phyloP scores from a whole-genome alignment of 2,888 invertebrate species.

The Psococerastis gibbosa region DNA sequence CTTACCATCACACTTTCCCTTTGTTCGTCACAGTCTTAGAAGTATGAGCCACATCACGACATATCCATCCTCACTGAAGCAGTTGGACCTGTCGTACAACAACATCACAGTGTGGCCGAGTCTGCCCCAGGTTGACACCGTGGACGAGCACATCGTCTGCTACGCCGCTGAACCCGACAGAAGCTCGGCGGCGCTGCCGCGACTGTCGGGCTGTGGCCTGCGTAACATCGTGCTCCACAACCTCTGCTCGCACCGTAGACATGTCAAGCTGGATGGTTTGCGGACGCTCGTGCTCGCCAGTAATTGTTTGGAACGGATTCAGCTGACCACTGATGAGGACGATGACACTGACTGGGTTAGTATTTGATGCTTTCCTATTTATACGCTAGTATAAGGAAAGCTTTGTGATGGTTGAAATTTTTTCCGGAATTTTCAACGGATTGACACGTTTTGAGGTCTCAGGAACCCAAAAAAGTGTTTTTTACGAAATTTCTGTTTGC shows the following conservation, averaged over 20 bases:
- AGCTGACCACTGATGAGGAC: conserved; percentile 62
- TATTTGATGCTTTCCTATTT: too few relatives aligned
- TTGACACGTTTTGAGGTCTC: too few relatives aligned
- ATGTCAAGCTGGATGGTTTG: conserved; percentile 60
- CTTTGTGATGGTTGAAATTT: too few relatives aligned
- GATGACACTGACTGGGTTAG: conserved; percentile 27
- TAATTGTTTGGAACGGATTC: conserved; percentile 64
- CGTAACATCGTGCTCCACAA: conserved; percentile 54
- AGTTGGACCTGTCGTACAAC: conserved; percentile 84
- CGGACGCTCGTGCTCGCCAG: conserved; percentile 69
- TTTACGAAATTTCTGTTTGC: too few relatives aligned
- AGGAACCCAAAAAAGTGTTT: too few relatives aligned
- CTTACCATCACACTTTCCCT: too few relatives aligned
- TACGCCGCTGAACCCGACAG: conserved; percentile 33
- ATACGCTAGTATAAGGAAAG: too few relatives aligned
- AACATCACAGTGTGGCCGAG: conserved; percentile 81
- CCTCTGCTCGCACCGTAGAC: conserved; percentile 72
- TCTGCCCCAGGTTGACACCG: conserved; percentile 45
- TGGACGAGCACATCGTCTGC: conserved; percentile 46
- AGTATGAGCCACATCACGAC: conserved; percentile 71
- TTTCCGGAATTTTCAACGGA: too few relatives aligned
- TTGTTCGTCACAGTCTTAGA: conserved; percentile 21
- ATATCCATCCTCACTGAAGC: conserved; percentile 74
- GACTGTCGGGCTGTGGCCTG: conserved; percentile 23
- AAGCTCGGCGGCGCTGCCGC: neutral